These are phyloP conservation scores for Procambarus virginalis DNA, from an alignment of 1,140 invertebrate genomes.

Conservation along the genomic window DNA sequence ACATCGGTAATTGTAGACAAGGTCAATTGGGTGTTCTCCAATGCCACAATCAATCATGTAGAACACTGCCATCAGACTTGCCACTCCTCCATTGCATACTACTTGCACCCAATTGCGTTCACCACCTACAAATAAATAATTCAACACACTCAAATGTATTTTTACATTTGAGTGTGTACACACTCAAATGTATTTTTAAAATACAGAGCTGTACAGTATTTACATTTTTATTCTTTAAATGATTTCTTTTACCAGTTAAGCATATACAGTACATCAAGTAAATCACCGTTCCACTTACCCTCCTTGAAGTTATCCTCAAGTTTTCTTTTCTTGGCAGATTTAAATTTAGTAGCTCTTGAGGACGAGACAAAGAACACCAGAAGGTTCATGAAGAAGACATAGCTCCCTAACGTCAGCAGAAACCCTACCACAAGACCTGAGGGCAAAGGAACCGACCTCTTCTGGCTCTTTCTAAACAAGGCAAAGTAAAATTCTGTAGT, in stretches of 20 bases:
- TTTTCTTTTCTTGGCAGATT: constrained; percentile 81
- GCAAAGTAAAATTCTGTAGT: too few relatives aligned
- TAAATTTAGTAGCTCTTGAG: constrained; percentile 88
- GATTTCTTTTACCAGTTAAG: too few relatives aligned
- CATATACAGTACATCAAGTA: too few relatives aligned
- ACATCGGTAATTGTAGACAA: constrained; percentile 83
- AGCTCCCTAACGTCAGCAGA: constrained; percentile 85
- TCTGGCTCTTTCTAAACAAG: too few relatives aligned
- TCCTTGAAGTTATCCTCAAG: constrained; percentile 88
- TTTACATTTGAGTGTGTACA: too few relatives aligned
- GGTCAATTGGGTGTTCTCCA: constrained; percentile 86
- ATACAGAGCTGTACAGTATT: too few relatives aligned
- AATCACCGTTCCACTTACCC: constrained; percentile 73
- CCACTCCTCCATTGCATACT: constrained; percentile 91
- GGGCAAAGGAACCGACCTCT: constrained; percentile 67
- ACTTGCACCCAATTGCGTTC: constrained; percentile 94
- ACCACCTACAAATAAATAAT: constrained; percentile 75
- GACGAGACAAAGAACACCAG: constrained; percentile 87
- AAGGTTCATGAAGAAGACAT: constrained; percentile 73
- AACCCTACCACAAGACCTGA: constrained; percentile 85
- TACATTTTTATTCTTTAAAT: too few relatives aligned
- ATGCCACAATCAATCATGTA: constrained; percentile 88
- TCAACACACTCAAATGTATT: too few relatives aligned
- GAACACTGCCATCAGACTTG: constrained; percentile 84
- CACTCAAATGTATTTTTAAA: too few relatives aligned